Evolutionary conservation across 2,113 vertebrate species (phyloP).

Genomic region (Mormoops blainvillei): DNA sequence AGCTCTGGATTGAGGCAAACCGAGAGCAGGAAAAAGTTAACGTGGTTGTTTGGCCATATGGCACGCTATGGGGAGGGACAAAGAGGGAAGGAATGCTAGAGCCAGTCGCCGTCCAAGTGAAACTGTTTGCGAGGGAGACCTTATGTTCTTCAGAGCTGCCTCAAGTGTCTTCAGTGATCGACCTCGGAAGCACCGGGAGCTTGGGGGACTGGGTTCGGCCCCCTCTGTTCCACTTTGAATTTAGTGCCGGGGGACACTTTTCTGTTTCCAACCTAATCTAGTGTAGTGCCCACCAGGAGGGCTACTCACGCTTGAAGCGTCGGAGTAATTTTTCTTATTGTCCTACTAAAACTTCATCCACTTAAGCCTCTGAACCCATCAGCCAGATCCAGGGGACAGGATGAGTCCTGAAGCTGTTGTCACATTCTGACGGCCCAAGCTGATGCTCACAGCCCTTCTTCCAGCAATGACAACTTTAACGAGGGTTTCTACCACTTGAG

Average conservation of each 20-base stretch:
- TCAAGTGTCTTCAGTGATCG: not conserved
- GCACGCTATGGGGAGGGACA: not conserved
- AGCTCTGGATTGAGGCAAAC: not conserved
- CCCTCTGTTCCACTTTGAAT: not conserved
- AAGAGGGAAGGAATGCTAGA: not conserved
- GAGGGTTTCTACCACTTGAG: not conserved
- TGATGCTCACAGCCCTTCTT: not conserved
- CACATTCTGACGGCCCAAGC: not conserved
- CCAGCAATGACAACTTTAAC: not conserved
- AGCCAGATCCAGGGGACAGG: not conserved
- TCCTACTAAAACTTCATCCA: not conserved
- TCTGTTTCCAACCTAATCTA: not conserved
- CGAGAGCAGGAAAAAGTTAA: not conserved
- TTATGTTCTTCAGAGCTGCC: not conserved
- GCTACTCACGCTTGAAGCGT: rapidly evolving
- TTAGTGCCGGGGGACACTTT: not conserved
- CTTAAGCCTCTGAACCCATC: not conserved
- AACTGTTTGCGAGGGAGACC: no score
- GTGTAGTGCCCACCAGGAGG: not conserved
- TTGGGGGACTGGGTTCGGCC: not conserved
- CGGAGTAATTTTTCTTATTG: not conserved
- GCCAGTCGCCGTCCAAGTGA: no score
- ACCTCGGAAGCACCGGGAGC: not conserved
- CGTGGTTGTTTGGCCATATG: rapidly evolving
- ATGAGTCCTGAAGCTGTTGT: not conserved